A percentile compares a stretch with the other conserved stretches of the same genome.
phyloP scores from a whole-genome alignment of 1,140 invertebrate genomes.

The Aphidius ervi region DNA sequence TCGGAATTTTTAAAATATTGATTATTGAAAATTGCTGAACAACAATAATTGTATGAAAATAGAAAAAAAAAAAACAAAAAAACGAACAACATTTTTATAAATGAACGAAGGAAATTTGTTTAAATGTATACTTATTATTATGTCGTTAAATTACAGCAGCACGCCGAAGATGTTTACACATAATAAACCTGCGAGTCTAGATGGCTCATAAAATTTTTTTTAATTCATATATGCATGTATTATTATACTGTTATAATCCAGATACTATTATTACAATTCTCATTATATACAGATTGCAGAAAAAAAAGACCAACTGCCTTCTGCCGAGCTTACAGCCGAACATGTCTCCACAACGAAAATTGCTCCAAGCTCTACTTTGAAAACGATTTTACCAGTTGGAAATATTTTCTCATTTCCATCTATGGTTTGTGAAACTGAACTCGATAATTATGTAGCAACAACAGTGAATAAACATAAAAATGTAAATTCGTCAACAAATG shows the following conservation, averaged over 20 bases:
- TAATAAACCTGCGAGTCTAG: too few relatives aligned
- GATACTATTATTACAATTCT: constrained; percentile 11
- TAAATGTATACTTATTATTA: too few relatives aligned
- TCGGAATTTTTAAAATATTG: too few relatives aligned
- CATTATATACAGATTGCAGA: constrained; percentile 36
- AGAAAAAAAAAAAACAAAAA: too few relatives aligned
- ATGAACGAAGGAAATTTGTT: too few relatives aligned
- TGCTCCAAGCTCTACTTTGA: constrained; percentile 41
- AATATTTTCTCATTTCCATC: constrained; percentile 22
- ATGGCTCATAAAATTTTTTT: too few relatives aligned
- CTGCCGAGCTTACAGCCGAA: constrained; percentile 40
- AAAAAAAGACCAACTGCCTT: constrained; percentile 42
- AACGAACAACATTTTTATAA: too few relatives aligned
- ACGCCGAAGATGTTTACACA: too few relatives aligned
- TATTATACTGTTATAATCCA: background rate
- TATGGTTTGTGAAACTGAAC: constrained; percentile 38
- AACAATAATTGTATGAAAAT: too few relatives aligned
- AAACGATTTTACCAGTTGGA: constrained; percentile 31
- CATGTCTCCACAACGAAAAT: constrained; percentile 45
- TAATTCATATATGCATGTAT: background rate
- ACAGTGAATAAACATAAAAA: constrained; percentile 17
- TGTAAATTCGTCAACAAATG: constrained; percentile 30
- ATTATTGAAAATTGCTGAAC: too few relatives aligned
- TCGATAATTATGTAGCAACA: constrained; percentile 14
- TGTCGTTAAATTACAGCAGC: too few relatives aligned